Percentiles rank a stretch among this genome's conserved stretches.
Conservation (phyloP, 2,113 vertebrate genomes). For the Desmodus rotundus region DNA sequence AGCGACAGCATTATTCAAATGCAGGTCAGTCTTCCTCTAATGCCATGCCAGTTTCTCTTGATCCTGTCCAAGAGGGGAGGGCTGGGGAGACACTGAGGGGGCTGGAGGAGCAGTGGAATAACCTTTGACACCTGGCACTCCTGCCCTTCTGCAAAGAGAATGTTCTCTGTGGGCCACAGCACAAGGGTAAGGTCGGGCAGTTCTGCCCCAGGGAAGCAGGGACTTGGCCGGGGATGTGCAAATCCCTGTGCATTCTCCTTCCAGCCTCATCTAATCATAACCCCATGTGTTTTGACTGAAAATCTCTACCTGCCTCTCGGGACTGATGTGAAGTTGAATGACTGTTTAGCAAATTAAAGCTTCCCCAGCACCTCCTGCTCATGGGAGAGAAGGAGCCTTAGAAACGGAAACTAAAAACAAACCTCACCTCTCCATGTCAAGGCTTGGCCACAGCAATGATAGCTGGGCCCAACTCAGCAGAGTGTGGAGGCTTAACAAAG, state of each 20-base stretch:
- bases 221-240: background rate
- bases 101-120: background rate
- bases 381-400: conserved; percentile 48
- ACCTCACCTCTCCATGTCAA: background rate
- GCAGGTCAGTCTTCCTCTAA: conserved; percentile 9
- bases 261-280: conserved; percentile 26
- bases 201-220: background rate
- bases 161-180: background rate
- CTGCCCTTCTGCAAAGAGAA: background rate
- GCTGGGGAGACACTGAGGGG: background rate
- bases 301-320: conserved; percentile 47
- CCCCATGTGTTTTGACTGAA: conserved; percentile 62
- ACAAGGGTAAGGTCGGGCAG: background rate
- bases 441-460: conserved; percentile 45
- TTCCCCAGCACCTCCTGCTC: conserved; percentile 66
- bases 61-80: background rate
- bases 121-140: background rate
- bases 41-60: background rate
- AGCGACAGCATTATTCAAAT: conserved; percentile 13
- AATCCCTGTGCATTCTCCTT: background rate
- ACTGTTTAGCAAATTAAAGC: conserved; percentile 73
- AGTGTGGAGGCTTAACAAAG: background rate
- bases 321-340: conserved; percentile 72
- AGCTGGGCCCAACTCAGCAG: background rate
- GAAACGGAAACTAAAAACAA: conserved; percentile 66